Evolutionary conservation across 2,113 vertebrate species (phyloP), one percentile per base, ranked within the genome.

Genomic region (Indicator indicator): DNA sequence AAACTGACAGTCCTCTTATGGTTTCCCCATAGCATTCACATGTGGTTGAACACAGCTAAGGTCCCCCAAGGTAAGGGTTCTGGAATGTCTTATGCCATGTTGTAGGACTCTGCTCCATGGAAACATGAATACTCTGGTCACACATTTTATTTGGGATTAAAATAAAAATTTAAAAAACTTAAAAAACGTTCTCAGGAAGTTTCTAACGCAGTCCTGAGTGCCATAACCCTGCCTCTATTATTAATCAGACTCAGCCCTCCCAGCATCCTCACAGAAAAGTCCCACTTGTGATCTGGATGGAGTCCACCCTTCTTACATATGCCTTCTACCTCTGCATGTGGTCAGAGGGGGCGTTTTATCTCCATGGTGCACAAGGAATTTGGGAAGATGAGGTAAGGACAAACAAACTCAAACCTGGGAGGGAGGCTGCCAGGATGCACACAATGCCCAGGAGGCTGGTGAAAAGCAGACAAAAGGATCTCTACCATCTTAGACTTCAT

Each of bases 301-400:
- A 76, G 9, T 48, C 24, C 54, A 64, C 14, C 2, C 15, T 27
- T 7, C 9, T 58, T 30, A 56, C 32, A 55, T 56, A 42, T 56
- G 44, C 20, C 14, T 71, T 32, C 40, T 44, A 23, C 16, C 26
- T 75, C 64, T 59, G 20, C 11, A 26, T 16, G 18, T 11, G 17
- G 28, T 54, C n/a, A 85, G 68, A 71, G 14, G 28, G n/a, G 46
- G 67, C 4, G 4, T 7, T 79, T 48, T 70, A 28, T 24, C 20
- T 75, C 55, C 55, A 36, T 0, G 0, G 10, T 9, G 56, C 56
- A 42, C 24, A 77, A 32, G 8, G 55, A 32, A 36, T 10, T 44
- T 44, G 40, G 75, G 32, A 64, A 72, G 54, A 40, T 3, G 1
- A 68, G 13, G 18, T 30, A 46, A 68, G 58, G 38, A 84, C 11